A percentile compares a stretch with the other conserved stretches of the same genome.
These are phyloP conservation scores for Mormyrops boulengeri DNA, from an alignment of 2,797 vertebrate genomes.

Conservation along the genomic window DNA sequence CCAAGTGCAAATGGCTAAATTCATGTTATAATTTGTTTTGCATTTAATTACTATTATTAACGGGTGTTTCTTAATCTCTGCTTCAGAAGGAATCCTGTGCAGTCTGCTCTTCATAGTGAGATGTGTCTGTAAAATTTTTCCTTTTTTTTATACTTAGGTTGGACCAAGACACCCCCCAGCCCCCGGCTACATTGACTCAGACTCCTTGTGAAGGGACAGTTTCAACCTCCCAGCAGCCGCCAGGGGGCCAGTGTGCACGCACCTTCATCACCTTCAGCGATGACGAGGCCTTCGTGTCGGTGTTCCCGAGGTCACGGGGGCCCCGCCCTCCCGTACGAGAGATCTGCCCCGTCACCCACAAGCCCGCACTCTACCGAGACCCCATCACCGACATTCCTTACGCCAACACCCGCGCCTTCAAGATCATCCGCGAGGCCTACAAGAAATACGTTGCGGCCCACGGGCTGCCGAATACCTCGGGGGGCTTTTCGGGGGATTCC, in stretches of 20 bases:
- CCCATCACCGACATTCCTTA: slow-evolving; percentile 94
- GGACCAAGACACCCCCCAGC: slow-evolving; percentile 72
- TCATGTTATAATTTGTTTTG: neutral
- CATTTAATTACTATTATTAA: neutral
- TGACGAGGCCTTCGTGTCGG: slow-evolving; percentile 73
- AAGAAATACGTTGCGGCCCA: slow-evolving; percentile 88
- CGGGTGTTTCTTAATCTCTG: neutral
- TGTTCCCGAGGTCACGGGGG: slow-evolving; percentile 54
- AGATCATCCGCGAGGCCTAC: slow-evolving; percentile 90
- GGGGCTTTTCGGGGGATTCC: slow-evolving; percentile 45
- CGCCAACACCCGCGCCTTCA: slow-evolving; percentile 80
- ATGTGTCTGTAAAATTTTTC: neutral
- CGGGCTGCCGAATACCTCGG: slow-evolving; percentile 75
- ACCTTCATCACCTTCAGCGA: slow-evolving; percentile 91
- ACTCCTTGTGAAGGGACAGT: slow-evolving; percentile 23
- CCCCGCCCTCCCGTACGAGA: slow-evolving; percentile 73
- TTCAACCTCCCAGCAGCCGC: slow-evolving; percentile 37
- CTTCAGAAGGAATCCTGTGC: neutral
- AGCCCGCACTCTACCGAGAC: slow-evolving; percentile 80
- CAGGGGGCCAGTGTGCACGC: slow-evolving; percentile 70
- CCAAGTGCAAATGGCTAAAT: neutral
- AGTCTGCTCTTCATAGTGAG: neutral
- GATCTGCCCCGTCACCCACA: slow-evolving; percentile 89
- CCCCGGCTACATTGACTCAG: neutral
- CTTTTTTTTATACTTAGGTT: slow-evolving; percentile 56